phyloP scores from a whole-genome alignment of 2,113 vertebrate genomes.

The Rhinolophus ferrumequinum region DNA sequence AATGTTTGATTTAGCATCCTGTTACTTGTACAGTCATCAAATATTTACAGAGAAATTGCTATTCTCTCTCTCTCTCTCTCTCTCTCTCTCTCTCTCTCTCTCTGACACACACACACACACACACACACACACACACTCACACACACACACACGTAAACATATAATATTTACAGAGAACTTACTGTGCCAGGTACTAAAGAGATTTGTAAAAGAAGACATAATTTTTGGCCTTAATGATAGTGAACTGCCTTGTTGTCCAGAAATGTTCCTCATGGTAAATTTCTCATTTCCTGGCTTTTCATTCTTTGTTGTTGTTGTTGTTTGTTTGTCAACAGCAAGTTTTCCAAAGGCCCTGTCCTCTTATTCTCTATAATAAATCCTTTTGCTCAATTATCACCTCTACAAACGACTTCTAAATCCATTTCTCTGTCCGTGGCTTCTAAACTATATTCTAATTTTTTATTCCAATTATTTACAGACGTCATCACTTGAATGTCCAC shows the following conservation, averaged over 20 bases:
- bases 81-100: no score
- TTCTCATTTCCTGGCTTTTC: not conserved
- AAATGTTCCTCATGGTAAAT: not conserved
- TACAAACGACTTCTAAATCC: not conserved
- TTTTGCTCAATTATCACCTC: not conserved
- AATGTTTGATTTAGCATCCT: not conserved
- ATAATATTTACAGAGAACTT: not conserved
- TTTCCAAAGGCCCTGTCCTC: not conserved
- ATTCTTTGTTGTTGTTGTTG: not conserved
- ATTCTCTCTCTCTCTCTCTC: no score
- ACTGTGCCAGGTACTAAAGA: not conserved
- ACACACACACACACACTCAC: not conserved
- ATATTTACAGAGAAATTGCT: not conserved
- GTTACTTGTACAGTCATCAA: not conserved
- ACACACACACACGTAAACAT: not conserved
- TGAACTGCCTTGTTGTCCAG: not conserved
- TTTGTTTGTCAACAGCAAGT: not conserved
- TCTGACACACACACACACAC: not conserved
- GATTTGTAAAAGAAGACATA: not conserved
- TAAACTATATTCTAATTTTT: not conserved
- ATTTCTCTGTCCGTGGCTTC: not conserved
- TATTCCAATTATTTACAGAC: not conserved
- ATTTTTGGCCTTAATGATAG: not conserved
- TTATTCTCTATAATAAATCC: not conserved
- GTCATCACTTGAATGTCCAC: not conserved